Conservation (phyloP, 1,140 invertebrate species). For the Drosophila elegans region DNA sequence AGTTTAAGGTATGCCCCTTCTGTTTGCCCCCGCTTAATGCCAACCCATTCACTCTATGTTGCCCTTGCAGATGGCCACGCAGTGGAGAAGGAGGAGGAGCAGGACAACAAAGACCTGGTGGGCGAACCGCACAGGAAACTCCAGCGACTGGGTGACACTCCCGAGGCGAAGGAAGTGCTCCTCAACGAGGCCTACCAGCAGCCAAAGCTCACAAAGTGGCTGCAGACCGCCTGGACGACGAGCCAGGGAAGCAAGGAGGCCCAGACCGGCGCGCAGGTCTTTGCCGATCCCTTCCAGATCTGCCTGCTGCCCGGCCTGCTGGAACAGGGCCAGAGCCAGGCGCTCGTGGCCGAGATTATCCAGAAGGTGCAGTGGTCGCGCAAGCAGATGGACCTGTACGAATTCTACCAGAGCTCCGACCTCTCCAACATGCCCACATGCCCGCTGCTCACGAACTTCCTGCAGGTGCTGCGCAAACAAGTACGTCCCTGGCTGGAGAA, state of each 20-base stretch:
- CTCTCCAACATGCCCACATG: slow-evolving; percentile 86
- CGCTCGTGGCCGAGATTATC: slow-evolving; percentile 73
- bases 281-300: slow-evolving; percentile 73
- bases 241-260: slow-evolving; percentile 33
- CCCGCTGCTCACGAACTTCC: slow-evolving; percentile 79
- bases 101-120: slow-evolving; percentile 2
- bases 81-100: slow-evolving; percentile 27
- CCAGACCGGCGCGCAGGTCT: slow-evolving; percentile 61
- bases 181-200: slow-evolving; percentile 55
- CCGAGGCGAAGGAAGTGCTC: slow-evolving; percentile 15
- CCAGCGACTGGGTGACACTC: slow-evolving; percentile 30
- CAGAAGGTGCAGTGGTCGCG: slow-evolving; percentile 87
- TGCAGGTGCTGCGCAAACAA: slow-evolving; percentile 70
- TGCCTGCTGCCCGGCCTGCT: slow-evolving; percentile 66
- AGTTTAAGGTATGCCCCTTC: slow-evolving; percentile 72
- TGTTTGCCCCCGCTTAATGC: slow-evolving; percentile 66
- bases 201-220: slow-evolving; percentile 57
- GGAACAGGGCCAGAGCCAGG: slow-evolving; percentile 27
- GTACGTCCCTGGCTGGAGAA: slow-evolving; percentile 85
- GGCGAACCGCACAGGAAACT: slow-evolving; percentile 62
- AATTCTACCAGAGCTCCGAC: slow-evolving; percentile 90
- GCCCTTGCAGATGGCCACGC: slow-evolving; percentile 51
- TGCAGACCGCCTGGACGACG: slow-evolving; percentile 53
- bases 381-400: slow-evolving; percentile 89
- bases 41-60: slow-evolving; percentile 74